Evolutionary conservation across 2,888 invertebrate genomes (phyloP).

Genomic region (Desoria tigrina): DNA sequence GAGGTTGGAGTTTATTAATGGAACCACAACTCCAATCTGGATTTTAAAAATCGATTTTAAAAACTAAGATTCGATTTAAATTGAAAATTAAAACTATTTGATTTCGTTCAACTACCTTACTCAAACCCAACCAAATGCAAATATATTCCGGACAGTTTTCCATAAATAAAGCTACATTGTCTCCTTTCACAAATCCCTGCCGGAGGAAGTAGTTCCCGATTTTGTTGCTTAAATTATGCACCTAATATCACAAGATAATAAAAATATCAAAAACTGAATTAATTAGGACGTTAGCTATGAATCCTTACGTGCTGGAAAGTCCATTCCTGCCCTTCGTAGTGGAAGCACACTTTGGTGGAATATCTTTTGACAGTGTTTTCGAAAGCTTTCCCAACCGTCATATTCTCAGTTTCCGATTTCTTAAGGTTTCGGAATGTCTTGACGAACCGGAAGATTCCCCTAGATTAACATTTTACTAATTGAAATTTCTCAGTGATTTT

Average conservation of each 20-base stretch:
- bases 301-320: slow-evolving; percentile 73
- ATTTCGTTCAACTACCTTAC: slow-evolving; percentile 26
- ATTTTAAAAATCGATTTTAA: too few species aligned
- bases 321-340: slow-evolving; percentile 80
- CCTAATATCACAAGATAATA: slow-evolving; percentile 58
- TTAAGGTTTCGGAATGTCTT: too few species aligned
- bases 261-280: too few species aligned
- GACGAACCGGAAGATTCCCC: too few species aligned
- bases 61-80: background rate
- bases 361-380: slow-evolving; percentile 70
- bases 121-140: slow-evolving; percentile 85
- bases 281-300: too few species aligned
- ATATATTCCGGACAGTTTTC: slow-evolving; percentile 92
- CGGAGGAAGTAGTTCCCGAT: slow-evolving; percentile 76
- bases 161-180: slow-evolving; percentile 83
- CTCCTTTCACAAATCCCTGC: slow-evolving; percentile 80
- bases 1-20: slow-evolving; percentile 91
- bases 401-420: slow-evolving; percentile 8
- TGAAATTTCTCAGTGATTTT: too few species aligned
- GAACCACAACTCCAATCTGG: slow-evolving; percentile 70
- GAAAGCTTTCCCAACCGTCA: slow-evolving; percentile 78
- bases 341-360: slow-evolving; percentile 79
- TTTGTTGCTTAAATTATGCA: slow-evolving; percentile 82
- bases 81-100: background rate
- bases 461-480: too few species aligned